phyloP scores from a whole-genome alignment of 2,888 invertebrate genomes.

The Nymphalis polychloros region DNA sequence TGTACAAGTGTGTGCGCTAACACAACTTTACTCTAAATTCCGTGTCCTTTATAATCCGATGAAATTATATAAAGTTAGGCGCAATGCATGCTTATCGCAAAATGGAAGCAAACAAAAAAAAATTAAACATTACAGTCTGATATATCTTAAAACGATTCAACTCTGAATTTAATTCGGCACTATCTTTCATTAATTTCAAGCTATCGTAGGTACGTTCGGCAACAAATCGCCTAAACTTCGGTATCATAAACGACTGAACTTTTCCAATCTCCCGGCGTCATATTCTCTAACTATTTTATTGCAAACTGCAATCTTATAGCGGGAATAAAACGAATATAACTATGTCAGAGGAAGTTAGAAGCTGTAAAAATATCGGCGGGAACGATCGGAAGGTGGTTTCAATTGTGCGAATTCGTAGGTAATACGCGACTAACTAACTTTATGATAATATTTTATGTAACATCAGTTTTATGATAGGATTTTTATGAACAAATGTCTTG shows the following conservation, averaged over 20 bases:
- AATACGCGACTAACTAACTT: too few species aligned
- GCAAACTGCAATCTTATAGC: conserved; percentile 52
- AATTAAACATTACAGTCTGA: too few species aligned
- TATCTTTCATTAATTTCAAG: conserved; percentile 1
- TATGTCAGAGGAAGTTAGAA: conserved; percentile 42
- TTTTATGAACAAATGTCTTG: too few species aligned
- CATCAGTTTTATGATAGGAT: too few species aligned
- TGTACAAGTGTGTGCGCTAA: too few species aligned
- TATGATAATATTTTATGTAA: too few species aligned
- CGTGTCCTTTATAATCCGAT: too few species aligned
- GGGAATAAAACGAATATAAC: conserved; percentile 43
- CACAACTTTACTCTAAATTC: too few species aligned
- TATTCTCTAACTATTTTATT: conserved; percentile 52
- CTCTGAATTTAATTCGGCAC: neutral
- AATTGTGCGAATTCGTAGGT: neutral
- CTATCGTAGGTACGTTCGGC: conserved; percentile 35
- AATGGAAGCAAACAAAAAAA: too few species aligned
- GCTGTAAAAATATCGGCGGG: conserved; percentile 37
- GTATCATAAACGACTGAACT: conserved; percentile 49
- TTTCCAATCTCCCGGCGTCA: conserved; percentile 52
- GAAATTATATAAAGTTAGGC: too few species aligned
- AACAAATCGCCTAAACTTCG: conserved; percentile 45
- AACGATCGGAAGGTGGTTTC: conserved; percentile 46
- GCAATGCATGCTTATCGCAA: too few species aligned
- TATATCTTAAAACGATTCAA: neutral